Evolutionary conservation across 92 coral and sea anemone species (phyloP).

Genomic region (Epizoanthus stellaris): DNA sequence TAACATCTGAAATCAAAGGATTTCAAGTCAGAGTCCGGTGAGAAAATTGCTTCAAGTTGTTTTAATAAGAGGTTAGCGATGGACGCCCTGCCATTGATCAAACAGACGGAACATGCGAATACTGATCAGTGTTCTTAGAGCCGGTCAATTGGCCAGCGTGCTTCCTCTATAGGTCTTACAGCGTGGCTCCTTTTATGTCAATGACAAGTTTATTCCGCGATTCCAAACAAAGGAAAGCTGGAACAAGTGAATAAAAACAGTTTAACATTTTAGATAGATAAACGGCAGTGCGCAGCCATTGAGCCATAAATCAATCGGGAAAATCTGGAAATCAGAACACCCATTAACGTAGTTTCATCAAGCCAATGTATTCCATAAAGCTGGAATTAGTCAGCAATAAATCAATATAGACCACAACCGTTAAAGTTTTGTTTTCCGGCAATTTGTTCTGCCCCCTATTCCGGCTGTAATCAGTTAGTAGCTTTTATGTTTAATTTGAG

Average conservation of each 20-base stretch:
- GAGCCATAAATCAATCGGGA: neutral
- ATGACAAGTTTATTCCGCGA: neutral
- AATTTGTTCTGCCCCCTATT: slow-evolving; percentile 3
- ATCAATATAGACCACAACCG: slow-evolving; percentile 20
- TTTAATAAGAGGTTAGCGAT: slow-evolving; percentile 3
- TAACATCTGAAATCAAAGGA: neutral
- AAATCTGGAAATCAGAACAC: neutral
- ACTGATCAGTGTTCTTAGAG: neutral
- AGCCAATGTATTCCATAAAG: neutral
- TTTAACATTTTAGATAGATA: slow-evolving; percentile 5
- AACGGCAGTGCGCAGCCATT: neutral
- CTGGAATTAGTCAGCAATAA: slow-evolving; percentile 20
- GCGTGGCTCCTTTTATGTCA: slow-evolving; percentile 1
- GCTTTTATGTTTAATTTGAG: neutral
- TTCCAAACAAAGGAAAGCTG: neutral
- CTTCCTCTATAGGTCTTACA: neutral
- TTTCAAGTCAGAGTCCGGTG: no score
- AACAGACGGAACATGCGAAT: neutral
- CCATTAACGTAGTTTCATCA: slow-evolving; percentile 7
- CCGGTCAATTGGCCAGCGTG: slow-evolving; percentile 8
- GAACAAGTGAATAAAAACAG: slow-evolving; percentile 8
- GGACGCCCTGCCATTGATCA: slow-evolving; percentile 16
- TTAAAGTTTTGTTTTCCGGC: slow-evolving; percentile 22
- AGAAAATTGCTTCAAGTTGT: slow-evolving; percentile 16
- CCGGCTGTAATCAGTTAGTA: neutral